Conservation (phyloP, 2,797 vertebrate genomes). For the Pampus argenteus region DNA sequence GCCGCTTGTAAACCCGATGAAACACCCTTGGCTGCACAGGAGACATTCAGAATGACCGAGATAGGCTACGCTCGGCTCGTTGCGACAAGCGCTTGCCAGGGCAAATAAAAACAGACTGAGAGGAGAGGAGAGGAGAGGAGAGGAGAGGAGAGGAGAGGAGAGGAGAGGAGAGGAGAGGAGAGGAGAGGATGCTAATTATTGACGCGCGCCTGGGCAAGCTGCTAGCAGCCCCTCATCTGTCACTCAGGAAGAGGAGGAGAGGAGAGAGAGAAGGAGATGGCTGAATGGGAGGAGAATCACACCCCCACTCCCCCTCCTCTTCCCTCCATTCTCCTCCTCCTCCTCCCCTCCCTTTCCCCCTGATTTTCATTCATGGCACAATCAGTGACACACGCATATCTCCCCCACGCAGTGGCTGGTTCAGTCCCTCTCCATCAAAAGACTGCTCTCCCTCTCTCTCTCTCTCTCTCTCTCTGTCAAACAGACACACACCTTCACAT, state of each 20-base stretch:
- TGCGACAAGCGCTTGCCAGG: constrained; percentile 39
- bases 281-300: constrained; percentile 70
- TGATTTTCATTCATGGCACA: constrained; percentile 88
- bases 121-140: constrained; percentile 4
- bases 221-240: constrained; percentile 61
- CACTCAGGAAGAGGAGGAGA: constrained; percentile 52
- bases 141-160: constrained; percentile 16
- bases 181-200: constrained; percentile 67
- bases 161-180: neutral
- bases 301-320: constrained; percentile 13
- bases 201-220: constrained; percentile 62
- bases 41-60: constrained; percentile 56
- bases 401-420: constrained; percentile 67
- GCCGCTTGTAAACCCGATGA: constrained; percentile 48
- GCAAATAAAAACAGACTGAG: constrained; percentile 29
- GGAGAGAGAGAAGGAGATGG: constrained; percentile 43
- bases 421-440: constrained; percentile 70
- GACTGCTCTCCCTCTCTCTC: constrained; percentile 18
- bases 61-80: constrained; percentile 25
- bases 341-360: constrained; percentile 45
- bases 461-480: neutral
- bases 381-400: constrained; percentile 75
- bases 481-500: constrained; percentile 29
- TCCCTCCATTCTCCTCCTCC: constrained; percentile 1
- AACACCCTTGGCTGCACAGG: constrained; percentile 55